Evolutionary conservation across 2,888 invertebrate species (phyloP), one percentile per base, ranked within the genome.

Genomic region (Pherbina coryleti): DNA sequence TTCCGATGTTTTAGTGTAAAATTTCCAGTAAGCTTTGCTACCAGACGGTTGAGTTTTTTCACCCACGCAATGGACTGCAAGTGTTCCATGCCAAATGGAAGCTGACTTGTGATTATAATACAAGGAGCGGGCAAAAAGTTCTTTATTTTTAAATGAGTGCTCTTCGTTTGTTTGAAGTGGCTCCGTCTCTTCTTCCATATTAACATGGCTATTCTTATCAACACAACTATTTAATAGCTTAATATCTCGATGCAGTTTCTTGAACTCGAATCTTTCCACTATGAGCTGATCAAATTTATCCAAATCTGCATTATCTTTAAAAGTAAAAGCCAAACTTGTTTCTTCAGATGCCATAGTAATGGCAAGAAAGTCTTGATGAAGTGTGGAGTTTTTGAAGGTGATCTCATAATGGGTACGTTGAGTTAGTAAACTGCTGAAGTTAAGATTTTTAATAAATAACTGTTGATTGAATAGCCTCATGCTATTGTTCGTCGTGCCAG

Each of bases 351-450:
- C 81, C 79, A 86, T 82, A 7, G 87, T 82, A 22, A 86, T 82
- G 4, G 89, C 84, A 17, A 88, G 79, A 69, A 89, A 85, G 77
- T 88, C 88, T 64, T 87, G 86, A 77, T 89, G 86, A 64, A 88
- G 22, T 3, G 84, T 83, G 3, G 81, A 49, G 0, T 79, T 37
- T 0, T 79, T 51, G 75, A 89, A 88, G 14, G 69, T 82, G 3
- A 88, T 80, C 17, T 81, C 79, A 78, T 82, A 81, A 3, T 75
- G 34, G 17, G 81, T 77, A 51, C 81, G 82, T 4, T 83, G 73
- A 17, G 79, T 75, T 28, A 88, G 72, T 55, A 87, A 49, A 7
- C 79, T 67, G 2, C 64, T 57, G 28, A 83, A 79, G 57, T 82
- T 78, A 1, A 83, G 8, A 22, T 71, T 77, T 76, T 79, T 79